Evolutionary conservation across 1,140 invertebrate genomes (phyloP).

Genomic region (Atopsyche davidsoni): DNA sequence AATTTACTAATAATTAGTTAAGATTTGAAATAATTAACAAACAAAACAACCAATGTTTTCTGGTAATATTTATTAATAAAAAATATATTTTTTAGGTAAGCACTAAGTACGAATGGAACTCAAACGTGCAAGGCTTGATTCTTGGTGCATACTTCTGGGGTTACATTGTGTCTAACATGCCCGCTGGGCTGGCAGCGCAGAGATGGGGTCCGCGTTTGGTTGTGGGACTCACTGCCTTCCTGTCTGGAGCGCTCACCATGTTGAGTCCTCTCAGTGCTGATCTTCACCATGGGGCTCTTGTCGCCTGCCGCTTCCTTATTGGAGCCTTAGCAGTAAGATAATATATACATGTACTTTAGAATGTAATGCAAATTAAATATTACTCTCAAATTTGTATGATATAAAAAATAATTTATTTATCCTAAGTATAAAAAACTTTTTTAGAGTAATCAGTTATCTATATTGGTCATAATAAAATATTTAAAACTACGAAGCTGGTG

Average conservation of each 20-base stretch:
- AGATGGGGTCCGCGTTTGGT: slow-evolving; percentile 65
- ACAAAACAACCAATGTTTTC: no score
- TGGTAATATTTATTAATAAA: slow-evolving; percentile 6
- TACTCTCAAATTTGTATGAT: no score
- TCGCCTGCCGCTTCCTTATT: slow-evolving; percentile 57
- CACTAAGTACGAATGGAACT: slow-evolving; percentile 52
- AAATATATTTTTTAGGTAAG: neutral
- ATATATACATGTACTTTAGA: neutral
- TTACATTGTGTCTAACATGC: slow-evolving; percentile 52
- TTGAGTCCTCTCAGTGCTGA: slow-evolving; percentile 58
- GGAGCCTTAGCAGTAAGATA: slow-evolving; percentile 59
- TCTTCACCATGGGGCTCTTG: slow-evolving; percentile 54
- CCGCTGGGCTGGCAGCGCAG: slow-evolving; percentile 67
- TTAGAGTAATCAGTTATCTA: no score
- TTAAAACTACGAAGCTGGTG: neutral
- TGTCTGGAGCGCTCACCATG: slow-evolving; percentile 63
- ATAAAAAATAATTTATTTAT: neutral
- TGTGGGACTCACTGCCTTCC: slow-evolving; percentile 60
- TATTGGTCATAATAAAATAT: neutral
- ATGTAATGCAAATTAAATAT: neutral
- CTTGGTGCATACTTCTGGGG: slow-evolving; percentile 64
- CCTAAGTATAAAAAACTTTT: neutral
- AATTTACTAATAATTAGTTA: no score
- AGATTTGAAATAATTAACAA: no score
- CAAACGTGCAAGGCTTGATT: slow-evolving; percentile 56